Conservation (phyloP, 1,140 invertebrate genomes). For the Macrotrachela quadricornifera region DNA sequence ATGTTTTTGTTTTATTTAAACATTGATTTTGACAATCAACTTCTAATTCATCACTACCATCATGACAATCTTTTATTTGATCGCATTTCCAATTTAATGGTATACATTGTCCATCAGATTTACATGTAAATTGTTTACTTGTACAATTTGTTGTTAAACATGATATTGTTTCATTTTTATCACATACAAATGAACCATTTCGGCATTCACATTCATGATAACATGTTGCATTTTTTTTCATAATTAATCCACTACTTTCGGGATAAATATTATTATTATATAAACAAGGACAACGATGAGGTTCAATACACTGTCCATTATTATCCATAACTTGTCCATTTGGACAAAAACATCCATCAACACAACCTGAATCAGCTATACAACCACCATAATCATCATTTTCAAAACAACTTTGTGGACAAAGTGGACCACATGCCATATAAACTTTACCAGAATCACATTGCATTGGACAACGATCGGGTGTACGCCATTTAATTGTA, state of each 20-base stretch:
- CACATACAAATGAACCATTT: slow-evolving; percentile 4
- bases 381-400: slow-evolving; percentile 28
- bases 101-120: not conserved
- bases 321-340: slow-evolving; percentile 44
- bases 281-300: slow-evolving; percentile 49
- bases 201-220: slow-evolving; percentile 11
- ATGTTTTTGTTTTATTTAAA: slow-evolving; percentile 9
- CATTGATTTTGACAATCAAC: slow-evolving; percentile 23
- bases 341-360: slow-evolving; percentile 68
- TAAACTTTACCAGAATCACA: slow-evolving; percentile 53
- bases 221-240: too few species aligned
- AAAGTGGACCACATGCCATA: slow-evolving; percentile 50
- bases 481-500: slow-evolving; percentile 52
- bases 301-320: slow-evolving; percentile 47
- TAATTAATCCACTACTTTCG: too few species aligned
- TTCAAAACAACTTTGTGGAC: slow-evolving; percentile 46
- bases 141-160: too few species aligned
- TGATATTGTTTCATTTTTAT: too few species aligned
- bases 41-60: slow-evolving; percentile 37
- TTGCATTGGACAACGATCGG: slow-evolving; percentile 60
- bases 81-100: slow-evolving; percentile 41
- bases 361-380: slow-evolving; percentile 45
- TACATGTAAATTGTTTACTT: slow-evolving; percentile 2
- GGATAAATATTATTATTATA: slow-evolving; percentile 46
- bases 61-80: slow-evolving; percentile 44